phyloP scores from a whole-genome alignment of 2,113 vertebrate genomes.

The Trinectes maculatus region DNA sequence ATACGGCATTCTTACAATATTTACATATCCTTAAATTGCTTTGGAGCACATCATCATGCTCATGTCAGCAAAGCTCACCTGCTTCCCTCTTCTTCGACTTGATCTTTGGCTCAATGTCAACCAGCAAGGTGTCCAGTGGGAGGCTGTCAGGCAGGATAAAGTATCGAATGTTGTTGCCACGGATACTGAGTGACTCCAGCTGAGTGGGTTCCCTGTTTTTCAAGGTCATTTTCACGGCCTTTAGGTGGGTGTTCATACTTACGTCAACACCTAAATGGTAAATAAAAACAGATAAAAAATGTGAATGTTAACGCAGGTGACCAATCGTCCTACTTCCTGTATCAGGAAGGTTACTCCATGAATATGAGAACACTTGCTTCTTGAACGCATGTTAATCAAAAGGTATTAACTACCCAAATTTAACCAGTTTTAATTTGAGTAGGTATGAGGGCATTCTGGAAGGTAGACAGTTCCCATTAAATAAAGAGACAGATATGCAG shows the following conservation, averaged over 20 bases:
- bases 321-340: too few relatives aligned
- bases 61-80: slow-evolving; percentile 78
- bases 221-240: slow-evolving; percentile 98
- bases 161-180: slow-evolving; percentile 98
- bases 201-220: slow-evolving; percentile 98
- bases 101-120: slow-evolving; percentile 98
- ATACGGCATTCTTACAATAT: too few relatives aligned
- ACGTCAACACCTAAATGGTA: slow-evolving; percentile 89
- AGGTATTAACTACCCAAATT: too few relatives aligned
- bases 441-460: too few relatives aligned
- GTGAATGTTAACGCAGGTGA: neutral
- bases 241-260: slow-evolving; percentile 99
- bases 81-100: slow-evolving; percentile 99
- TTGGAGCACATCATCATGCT: too few relatives aligned
- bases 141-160: slow-evolving; percentile 98
- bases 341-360: too few relatives aligned
- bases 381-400: too few relatives aligned
- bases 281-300: neutral
- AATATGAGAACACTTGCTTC: too few relatives aligned
- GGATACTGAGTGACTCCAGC: slow-evolving; percentile 95
- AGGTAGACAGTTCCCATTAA: too few relatives aligned
- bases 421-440: too few relatives aligned
- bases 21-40: too few relatives aligned
- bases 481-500: too few relatives aligned
- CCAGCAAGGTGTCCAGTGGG: slow-evolving; percentile 95